Evolutionary conservation across 2,797 vertebrate genomes (phyloP).

Genomic region (Clamator glandarius): DNA sequence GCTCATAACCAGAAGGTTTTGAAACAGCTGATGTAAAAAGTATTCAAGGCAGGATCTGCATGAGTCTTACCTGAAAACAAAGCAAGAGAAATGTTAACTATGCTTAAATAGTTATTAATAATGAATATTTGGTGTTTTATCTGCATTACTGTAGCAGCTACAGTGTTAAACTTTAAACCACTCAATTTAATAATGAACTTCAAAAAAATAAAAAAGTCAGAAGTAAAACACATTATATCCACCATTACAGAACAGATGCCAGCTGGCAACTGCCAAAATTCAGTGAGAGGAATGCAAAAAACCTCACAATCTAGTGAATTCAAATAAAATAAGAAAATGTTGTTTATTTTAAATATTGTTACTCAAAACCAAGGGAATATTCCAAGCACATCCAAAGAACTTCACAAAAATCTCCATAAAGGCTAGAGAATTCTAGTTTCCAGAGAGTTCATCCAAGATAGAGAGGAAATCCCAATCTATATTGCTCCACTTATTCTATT

Average conservation of each 20-base stretch:
- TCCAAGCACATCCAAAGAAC: too few relatives aligned
- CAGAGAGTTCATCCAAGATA: neutral
- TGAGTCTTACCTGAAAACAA: neutral
- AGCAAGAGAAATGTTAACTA: neutral
- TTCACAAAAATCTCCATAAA: neutral
- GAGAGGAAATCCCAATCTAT: neutral
- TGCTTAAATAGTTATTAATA: slow-evolving; percentile 3
- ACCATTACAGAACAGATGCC: neutral
- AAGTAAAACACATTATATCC: neutral
- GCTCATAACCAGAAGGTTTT: neutral
- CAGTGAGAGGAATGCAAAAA: neutral
- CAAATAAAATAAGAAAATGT: neutral
- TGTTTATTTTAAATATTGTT: neutral
- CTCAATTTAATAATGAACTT: neutral
- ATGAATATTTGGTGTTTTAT: neutral
- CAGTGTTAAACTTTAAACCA: slow-evolving; percentile 23
- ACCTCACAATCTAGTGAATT: neutral
- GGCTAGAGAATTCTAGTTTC: neutral
- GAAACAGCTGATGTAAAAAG: neutral
- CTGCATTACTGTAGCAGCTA: neutral
- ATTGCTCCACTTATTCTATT: neutral
- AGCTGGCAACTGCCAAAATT: neutral
- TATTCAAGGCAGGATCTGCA: neutral
- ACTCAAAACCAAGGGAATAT: neutral
- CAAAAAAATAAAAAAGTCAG: neutral